A percentile compares a stretch with the other conserved stretches of the same genome.
Conservation (phyloP, 2,113 vertebrate genomes). For the Pao palembangensis region DNA sequence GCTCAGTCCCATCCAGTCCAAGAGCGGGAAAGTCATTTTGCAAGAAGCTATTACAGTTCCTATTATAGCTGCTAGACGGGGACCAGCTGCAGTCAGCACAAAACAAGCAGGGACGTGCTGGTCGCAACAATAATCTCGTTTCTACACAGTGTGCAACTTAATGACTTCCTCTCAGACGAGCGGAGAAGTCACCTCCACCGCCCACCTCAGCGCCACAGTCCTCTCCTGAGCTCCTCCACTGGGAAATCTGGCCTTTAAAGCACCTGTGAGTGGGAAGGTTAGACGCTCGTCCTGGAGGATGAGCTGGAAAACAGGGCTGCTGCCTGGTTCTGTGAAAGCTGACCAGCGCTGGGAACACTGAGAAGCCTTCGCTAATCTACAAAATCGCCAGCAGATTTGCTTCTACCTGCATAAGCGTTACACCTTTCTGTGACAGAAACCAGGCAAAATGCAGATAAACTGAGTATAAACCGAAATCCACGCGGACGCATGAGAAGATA, state of each 20-base stretch:
- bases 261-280: slow-evolving; percentile 32
- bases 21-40: slow-evolving; percentile 51
- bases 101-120: slow-evolving; percentile 56
- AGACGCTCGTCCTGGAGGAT: slow-evolving; percentile 15
- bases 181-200: slow-evolving; percentile 45
- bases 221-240: slow-evolving; percentile 40
- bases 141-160: slow-evolving; percentile 60
- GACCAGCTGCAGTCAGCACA: slow-evolving; percentile 57
- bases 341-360: neutral
- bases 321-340: neutral
- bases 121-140: slow-evolving; percentile 64
- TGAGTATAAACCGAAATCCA: too few species aligned
- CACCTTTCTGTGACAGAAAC: too few species aligned
- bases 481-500: too few species aligned
- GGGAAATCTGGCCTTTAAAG: slow-evolving; percentile 60
- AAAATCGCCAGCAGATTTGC: neutral
- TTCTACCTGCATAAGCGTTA: too few species aligned
- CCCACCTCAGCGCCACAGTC: slow-evolving; percentile 57
- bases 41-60: slow-evolving; percentile 28
- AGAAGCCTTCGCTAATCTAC: slow-evolving; percentile 8
- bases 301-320: slow-evolving; percentile 11
- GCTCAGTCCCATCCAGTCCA: slow-evolving; percentile 21
- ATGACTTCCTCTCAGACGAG: slow-evolving; percentile 59
- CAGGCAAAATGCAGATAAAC: too few species aligned
- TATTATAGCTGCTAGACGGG: slow-evolving; percentile 28